Evolutionary conservation across 2,797 vertebrate genomes (phyloP).

Genomic region (Emydoidea blandingii): DNA sequence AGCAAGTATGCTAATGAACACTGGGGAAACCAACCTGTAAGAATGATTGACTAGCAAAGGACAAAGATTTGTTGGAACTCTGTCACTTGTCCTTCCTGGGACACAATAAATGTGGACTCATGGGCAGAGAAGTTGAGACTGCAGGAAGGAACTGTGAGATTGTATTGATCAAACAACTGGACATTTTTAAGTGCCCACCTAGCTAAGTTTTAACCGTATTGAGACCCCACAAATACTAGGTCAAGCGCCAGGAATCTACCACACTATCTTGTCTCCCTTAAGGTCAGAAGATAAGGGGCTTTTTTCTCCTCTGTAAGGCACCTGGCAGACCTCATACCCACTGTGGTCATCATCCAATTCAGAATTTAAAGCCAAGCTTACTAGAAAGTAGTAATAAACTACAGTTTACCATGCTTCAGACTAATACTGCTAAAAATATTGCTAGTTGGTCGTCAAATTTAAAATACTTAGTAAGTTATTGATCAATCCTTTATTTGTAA

Average conservation of each 20-base stretch:
- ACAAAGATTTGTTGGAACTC: not conserved
- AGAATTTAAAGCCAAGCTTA: not conserved
- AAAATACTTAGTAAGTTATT: too few species aligned
- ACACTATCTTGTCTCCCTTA: not conserved
- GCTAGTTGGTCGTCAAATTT: too few species aligned
- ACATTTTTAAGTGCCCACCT: not conserved
- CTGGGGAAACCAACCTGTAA: not conserved
- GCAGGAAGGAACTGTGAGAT: not conserved
- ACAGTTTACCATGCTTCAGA: not conserved
- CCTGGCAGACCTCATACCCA: not conserved
- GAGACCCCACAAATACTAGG: not conserved
- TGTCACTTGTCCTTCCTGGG: not conserved
- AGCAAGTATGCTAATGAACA: not conserved
- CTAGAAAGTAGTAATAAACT: not conserved
- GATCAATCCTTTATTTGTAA: not conserved
- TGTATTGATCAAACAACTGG: not conserved
- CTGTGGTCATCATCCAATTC: not conserved
- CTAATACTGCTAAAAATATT: not conserved
- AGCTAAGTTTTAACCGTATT: not conserved
- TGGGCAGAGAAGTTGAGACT: not conserved
- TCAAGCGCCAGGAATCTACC: not conserved
- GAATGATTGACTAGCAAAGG: not conserved
- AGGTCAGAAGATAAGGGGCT: not conserved
- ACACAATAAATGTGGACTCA: not conserved
- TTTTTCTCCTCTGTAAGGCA: not conserved